Base-by-base conservation (phyloP, 2,113 vertebrate genomes). In the Gobius niger region DNA sequence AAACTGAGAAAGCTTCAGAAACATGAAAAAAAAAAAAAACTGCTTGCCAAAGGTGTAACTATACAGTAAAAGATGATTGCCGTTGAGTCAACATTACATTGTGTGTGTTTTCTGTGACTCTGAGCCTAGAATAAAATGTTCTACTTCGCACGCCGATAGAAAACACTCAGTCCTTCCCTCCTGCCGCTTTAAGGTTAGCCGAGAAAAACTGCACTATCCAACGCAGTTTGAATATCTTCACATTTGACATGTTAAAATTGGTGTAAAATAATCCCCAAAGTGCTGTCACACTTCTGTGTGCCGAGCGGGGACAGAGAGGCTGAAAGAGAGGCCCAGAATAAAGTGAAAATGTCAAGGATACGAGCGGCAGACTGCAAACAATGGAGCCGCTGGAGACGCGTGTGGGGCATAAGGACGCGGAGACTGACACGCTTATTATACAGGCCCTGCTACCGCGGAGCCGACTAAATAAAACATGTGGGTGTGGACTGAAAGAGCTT, bases 161-260 rank as follows among this genome's bases (percentile, higher is more conserved):
- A 24, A 24, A 24, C 24, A 24, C 24, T 24, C 24, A 24, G 24
- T 18, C 4, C 51, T 52, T 52, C 18, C 16, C 51, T 7, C 15
- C 9, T 18, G 7, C n/a, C 51, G 10, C 18, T 52, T 16, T 16
- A 52, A 52, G 51, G 15, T 34, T 34, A 34, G 24, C n/a, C 7
- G 10, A 56, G 10, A 12, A 56, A 56, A 34, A 18, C 53, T 34
- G 10, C 18, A 9, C 24, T 34, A 11, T 19, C 53, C 18, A 5
- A 19, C 53, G 5, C 18, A 1, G 9, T 56, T 56, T 56, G 11
- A 56, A 56, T 56, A 56, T 56, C 19, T 1, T 56, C 53, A 13
- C 53, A 56, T 56, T 56, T 56, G 53, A 56, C 53, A 56, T 56
- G 53, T 54, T 54, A 54, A 54, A 24, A 54, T 54, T 56, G 53